Conservation (phyloP, 2,113 vertebrate genomes). For the Eudyptes chrysolophus region DNA sequence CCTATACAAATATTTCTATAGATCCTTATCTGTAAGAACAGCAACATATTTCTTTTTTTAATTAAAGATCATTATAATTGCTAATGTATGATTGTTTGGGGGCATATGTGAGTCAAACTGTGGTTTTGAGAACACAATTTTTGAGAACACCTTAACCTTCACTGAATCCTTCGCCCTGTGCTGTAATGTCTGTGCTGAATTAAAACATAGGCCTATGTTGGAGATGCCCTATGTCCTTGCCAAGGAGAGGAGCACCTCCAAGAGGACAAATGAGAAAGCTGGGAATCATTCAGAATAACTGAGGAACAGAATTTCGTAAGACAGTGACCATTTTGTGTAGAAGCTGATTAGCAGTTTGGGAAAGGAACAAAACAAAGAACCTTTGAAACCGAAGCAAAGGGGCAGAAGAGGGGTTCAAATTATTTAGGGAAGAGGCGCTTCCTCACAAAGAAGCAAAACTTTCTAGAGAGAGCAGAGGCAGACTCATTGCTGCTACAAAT, state of each 20-base stretch:
- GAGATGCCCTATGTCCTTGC: background rate
- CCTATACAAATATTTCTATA: slow-evolving; percentile 60
- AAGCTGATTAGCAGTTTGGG: background rate
- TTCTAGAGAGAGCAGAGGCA: background rate
- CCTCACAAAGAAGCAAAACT: background rate
- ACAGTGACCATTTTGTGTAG: background rate
- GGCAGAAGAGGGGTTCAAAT: background rate
- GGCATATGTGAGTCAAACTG: slow-evolving; percentile 57
- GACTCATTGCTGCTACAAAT: background rate
- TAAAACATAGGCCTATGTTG: background rate
- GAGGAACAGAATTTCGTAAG: background rate
- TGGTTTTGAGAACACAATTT: slow-evolving; percentile 5
- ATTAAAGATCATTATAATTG: slow-evolving; percentile 67
- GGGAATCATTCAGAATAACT: background rate
- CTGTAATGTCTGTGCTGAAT: background rate
- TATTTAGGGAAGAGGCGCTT: background rate
- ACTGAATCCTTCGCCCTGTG: background rate
- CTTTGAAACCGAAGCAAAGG: background rate
- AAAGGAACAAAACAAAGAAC: background rate
- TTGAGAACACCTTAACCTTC: slow-evolving; percentile 43
- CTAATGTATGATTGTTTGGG: slow-evolving; percentile 56
- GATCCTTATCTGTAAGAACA: slow-evolving; percentile 61
- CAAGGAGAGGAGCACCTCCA: slow-evolving; percentile 39
- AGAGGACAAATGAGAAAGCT: background rate
- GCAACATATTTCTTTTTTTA: slow-evolving; percentile 56